Evolutionary conservation across 2,113 vertebrate species (phyloP), one percentile per base, ranked within the genome.

Genomic region (Triplophysa dalaica): DNA sequence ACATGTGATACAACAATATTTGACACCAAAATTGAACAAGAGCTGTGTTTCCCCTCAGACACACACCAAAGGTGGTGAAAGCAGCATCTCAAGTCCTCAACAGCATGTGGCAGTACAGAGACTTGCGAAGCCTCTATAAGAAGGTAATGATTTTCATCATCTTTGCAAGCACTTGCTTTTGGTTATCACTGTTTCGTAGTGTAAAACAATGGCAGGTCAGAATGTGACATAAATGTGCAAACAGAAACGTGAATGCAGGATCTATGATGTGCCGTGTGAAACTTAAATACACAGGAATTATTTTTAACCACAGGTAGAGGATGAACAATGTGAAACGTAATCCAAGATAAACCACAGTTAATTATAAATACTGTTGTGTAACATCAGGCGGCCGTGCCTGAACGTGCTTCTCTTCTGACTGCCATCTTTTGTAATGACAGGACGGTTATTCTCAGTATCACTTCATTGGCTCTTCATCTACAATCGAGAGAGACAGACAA

Each of bases 91-190:
- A 99, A 92, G 98, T 99, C 87, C 94, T 99, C 65, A 99, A 95
- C 93, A 99, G 97, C 89, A 99, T 99, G 97, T 99, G 98, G 98
- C 98, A 99, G 88, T 99, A 99, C 92, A 94, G 97, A 88, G 98
- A 99, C 88, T 95, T 99, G 82, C 96, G 97, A 90, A 98, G 96
- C 92, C 96, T 99, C 86, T 99, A 99, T 93, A 99, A 98, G 84
- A 99, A 99, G 98, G 98, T 99, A 95, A 90, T n/a, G 48, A 45
- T 45, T 65, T 78, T 38, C 33, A 38, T 38, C 33, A 38, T 38
- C 33, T 38, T 29, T 38, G 1, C 33, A 8, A 38, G 33, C 33
- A 38, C 48, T 4, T 12, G 11, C 10, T 50, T 50, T 50, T 50
- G 11, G 14, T 12, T 29, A 29, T 29, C 29, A 29, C 4, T 4